phyloP scores from a whole-genome alignment of 1,140 invertebrate species.

The Pinna nobilis region DNA sequence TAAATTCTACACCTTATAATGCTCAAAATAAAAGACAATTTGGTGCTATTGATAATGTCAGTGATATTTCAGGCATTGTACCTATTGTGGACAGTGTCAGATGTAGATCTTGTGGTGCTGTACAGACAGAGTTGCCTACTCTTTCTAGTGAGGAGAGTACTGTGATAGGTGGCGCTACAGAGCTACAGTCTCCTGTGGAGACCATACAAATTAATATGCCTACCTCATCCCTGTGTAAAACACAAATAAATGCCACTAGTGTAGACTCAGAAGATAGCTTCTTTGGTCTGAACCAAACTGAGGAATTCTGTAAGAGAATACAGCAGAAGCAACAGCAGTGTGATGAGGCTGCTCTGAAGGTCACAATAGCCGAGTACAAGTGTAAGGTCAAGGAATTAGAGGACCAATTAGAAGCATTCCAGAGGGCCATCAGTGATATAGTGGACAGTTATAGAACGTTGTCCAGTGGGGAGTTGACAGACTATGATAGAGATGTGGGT shows the following conservation, averaged over 20 bases:
- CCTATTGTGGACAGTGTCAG: background rate
- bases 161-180: too few relatives aligned
- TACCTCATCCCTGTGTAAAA: too few relatives aligned
- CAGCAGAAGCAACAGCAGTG: background rate
- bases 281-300: constrained; percentile 10
- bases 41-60: background rate
- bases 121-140: too few relatives aligned
- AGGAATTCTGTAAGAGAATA: constrained; percentile 4
- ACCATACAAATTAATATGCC: too few relatives aligned
- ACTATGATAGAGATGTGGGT: background rate
- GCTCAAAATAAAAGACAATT: constrained; percentile 2
- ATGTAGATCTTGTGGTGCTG: constrained; percentile 4
- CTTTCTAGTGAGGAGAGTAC: too few relatives aligned
- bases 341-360: background rate
- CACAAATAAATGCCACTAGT: too few relatives aligned
- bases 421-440: background rate
- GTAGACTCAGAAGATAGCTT: constrained; percentile 8
- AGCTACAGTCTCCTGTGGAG: too few relatives aligned
- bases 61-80: constrained; percentile 15
- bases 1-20: constrained; percentile 2
- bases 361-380: too few relatives aligned
- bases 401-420: constrained; percentile 8
- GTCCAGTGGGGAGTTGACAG: background rate
- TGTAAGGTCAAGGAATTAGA: constrained; percentile 4
- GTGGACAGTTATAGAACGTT: too few relatives aligned